phyloP scores from a whole-genome alignment of 2,113 vertebrate genomes.

The Montifringilla adamsi region DNA sequence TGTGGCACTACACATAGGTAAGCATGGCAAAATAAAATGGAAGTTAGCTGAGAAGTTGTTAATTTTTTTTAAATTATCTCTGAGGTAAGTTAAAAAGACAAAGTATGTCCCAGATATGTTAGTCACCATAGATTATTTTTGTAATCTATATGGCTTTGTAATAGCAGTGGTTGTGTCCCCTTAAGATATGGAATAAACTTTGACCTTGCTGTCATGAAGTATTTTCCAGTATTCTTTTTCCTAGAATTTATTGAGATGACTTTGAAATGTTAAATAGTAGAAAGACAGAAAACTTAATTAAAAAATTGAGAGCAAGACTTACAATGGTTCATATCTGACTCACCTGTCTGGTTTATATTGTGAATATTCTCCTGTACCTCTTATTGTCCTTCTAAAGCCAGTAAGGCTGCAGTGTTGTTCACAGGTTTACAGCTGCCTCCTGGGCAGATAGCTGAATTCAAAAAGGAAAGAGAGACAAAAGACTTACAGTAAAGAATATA shows the following conservation, averaged over 20 bases:
- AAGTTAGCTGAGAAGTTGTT: background rate
- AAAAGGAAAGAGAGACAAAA: background rate
- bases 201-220: background rate
- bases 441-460: background rate
- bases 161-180: background rate
- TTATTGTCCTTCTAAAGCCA: background rate
- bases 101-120: background rate
- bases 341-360: background rate
- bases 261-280: background rate
- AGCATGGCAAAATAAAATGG: background rate
- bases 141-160: background rate
- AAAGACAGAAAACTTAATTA: background rate
- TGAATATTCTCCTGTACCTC: background rate
- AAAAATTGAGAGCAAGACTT: background rate
- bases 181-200: background rate
- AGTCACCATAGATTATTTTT: background rate
- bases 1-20: rapidly evolving
- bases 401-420: background rate
- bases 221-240: background rate
- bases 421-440: background rate
- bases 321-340: background rate
- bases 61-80: background rate
- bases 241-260: background rate
- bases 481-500: background rate
- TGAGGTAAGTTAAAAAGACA: background rate